phyloP scores from a whole-genome alignment of 2,888 invertebrate species.

The Drosophila robusta region DNA sequence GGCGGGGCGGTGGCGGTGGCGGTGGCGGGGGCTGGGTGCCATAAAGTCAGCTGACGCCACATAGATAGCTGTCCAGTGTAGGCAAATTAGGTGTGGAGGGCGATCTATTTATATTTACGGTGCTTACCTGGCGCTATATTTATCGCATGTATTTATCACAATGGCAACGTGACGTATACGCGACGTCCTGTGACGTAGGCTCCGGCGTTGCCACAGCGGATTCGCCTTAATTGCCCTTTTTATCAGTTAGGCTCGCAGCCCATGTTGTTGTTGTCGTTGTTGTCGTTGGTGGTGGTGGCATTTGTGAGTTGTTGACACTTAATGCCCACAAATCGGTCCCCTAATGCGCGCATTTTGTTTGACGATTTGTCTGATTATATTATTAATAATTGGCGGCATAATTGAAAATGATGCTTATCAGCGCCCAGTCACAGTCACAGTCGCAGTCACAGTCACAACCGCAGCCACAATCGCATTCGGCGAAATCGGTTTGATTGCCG shows the following conservation, averaged over 20 bases:
- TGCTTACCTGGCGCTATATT: conserved; percentile 43
- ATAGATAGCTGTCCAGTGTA: conserved; percentile 1
- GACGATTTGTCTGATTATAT: conserved; percentile 54
- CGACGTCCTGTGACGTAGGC: conserved; percentile 65
- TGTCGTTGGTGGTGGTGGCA: background rate
- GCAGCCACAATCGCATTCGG: background rate
- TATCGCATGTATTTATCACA: conserved; percentile 11
- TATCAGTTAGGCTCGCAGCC: conserved; percentile 21
- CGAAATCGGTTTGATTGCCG: conserved; percentile 8
- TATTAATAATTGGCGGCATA: conserved; percentile 58
- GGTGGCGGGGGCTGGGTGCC: conserved; percentile 1
- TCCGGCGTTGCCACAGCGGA: conserved; percentile 40
- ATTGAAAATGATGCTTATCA: conserved; percentile 66
- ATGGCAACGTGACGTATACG: conserved; percentile 61
- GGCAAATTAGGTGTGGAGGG: conserved; percentile 14
- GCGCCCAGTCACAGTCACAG: background rate
- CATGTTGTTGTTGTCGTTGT: background rate
- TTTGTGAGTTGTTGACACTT: conserved; percentile 34
- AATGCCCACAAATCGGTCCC: conserved; percentile 54
- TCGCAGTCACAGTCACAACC: conserved; percentile 4
- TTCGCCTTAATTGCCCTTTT: conserved; percentile 63
- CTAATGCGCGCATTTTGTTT: conserved; percentile 50
- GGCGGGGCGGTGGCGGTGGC: background rate
- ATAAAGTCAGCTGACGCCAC: conserved; percentile 42
- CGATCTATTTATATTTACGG: conserved; percentile 45